Evolutionary conservation across 1,140 invertebrate genomes (phyloP).

Genomic region (Apis florea): DNA sequence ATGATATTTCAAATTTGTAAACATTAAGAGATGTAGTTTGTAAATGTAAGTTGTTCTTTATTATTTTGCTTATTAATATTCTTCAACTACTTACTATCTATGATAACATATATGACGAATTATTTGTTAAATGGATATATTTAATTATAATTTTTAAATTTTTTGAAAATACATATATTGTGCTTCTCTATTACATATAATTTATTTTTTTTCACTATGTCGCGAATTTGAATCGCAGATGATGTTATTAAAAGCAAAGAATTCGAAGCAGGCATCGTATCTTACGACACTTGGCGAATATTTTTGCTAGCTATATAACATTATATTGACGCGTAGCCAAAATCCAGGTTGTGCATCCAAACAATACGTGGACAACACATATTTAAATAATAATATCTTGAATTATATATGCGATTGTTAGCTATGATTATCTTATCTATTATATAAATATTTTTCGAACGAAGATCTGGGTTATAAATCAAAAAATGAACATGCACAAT

Average conservation of each 20-base stretch:
- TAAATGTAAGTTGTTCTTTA: constrained; percentile 21
- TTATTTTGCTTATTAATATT: constrained; percentile 34
- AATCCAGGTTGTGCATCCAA: constrained; percentile 20
- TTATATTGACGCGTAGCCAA: constrained; percentile 48
- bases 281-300: constrained; percentile 36
- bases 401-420: not conserved
- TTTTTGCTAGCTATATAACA: constrained; percentile 23
- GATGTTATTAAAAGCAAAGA: constrained; percentile 41
- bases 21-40: not conserved
- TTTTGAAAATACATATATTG: not conserved
- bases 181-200: not conserved
- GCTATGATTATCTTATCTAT: not conserved
- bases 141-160: not conserved
- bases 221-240: not conserved
- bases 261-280: constrained; percentile 6
- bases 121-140: too few relatives aligned
- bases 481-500: not conserved
- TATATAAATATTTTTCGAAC: not conserved
- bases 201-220: not conserved
- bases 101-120: not conserved
- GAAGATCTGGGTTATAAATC: not conserved
- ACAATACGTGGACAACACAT: constrained; percentile 22
- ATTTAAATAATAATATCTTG: constrained; percentile 26
- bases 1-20: not conserved
- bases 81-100: constrained; percentile 28